Evolutionary conservation across 2,113 vertebrate species (phyloP).

Genomic region (Rousettus leschenaultii): DNA sequence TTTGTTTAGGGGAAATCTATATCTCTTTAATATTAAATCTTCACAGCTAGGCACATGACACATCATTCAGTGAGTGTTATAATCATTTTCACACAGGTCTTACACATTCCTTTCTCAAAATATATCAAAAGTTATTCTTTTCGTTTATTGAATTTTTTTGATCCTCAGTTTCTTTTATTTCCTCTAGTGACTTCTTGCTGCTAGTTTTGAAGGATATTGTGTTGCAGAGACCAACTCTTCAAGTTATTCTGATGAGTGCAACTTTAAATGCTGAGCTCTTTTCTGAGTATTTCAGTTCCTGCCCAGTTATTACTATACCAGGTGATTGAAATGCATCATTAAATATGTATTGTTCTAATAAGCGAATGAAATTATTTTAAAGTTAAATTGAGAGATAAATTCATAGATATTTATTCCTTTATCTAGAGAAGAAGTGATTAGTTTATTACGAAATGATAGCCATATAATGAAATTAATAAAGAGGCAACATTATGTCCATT

Average conservation of each 20-base stretch:
- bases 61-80: not conserved
- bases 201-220: conserved; percentile 95
- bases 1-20: not conserved
- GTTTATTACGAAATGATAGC: conserved; percentile 27
- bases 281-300: conserved; percentile 93
- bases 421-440: conserved; percentile 2
- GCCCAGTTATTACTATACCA: conserved; percentile 93
- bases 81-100: not conserved
- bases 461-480: not conserved
- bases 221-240: conserved; percentile 89
- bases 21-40: not conserved
- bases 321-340: conserved; percentile 79
- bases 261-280: conserved; percentile 96
- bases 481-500: not conserved
- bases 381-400: conserved; percentile 8
- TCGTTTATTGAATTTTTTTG: not conserved
- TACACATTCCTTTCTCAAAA: not conserved
- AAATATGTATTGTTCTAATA: conserved; percentile 36
- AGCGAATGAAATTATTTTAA: not conserved
- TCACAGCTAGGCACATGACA: not conserved
- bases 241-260: conserved; percentile 96
- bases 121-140: not conserved
- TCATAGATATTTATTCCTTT: not conserved
- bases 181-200: conserved; percentile 94
- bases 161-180: conserved; percentile 59